These are phyloP conservation scores for Atta colombica DNA, from an alignment of 1,140 invertebrate species.

Conservation along the genomic window DNA sequence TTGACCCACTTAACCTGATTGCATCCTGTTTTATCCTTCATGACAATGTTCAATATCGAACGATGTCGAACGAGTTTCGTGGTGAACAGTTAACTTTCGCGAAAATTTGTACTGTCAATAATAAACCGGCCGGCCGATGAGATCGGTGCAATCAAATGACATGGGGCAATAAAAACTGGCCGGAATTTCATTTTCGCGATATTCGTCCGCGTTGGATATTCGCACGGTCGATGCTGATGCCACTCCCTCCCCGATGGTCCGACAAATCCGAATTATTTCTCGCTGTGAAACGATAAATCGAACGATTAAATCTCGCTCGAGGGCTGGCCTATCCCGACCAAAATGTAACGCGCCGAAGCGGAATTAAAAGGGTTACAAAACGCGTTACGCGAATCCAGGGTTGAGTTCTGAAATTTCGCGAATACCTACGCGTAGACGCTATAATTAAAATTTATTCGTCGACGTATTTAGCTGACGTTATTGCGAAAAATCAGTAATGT, in stretches of 20 bases:
- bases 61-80: not conserved
- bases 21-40: not conserved
- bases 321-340: not conserved
- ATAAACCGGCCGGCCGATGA: conserved; percentile 50
- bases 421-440: not conserved
- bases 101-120: conserved; percentile 28
- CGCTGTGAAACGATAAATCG: conserved; percentile 58
- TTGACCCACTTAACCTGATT: not conserved
- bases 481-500: not conserved
- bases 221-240: conserved; percentile 10
- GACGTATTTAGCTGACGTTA: not conserved
- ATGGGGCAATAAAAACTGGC: conserved; percentile 13
- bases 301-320: conserved; percentile 62
- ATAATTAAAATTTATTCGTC: conserved; percentile 35
- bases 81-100: not conserved
- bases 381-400: not conserved
- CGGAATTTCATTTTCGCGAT: conserved; percentile 57
- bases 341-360: conserved; percentile 33
- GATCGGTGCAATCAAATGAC: conserved; percentile 45
- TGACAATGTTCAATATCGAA: not conserved
- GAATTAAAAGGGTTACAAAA: conserved; percentile 56
- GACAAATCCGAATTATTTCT: conserved; percentile 59
- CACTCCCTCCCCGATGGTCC: conserved; percentile 11
- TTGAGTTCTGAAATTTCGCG: conserved; percentile 27
- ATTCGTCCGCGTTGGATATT: conserved; percentile 7